A percentile compares a stretch with the other conserved stretches of the same genome.
These are phyloP conservation scores for Pygmarrhopalites habei DNA, from an alignment of 1,140 invertebrate genomes.

Conservation along the genomic window DNA sequence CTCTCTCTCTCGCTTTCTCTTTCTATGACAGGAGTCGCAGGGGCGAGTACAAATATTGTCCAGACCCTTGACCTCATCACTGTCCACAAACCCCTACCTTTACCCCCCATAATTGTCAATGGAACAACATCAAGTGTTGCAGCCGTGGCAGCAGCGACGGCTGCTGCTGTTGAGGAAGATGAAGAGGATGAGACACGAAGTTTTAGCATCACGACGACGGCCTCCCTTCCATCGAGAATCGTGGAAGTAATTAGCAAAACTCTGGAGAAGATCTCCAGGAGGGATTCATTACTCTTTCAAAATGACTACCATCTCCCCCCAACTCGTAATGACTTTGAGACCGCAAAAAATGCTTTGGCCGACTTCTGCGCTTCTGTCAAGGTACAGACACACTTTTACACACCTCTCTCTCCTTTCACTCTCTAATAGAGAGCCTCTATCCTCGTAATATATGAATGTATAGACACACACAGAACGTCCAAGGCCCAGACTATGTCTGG, in stretches of 20 bases:
- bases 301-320: conserved; percentile 27
- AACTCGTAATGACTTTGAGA: conserved; percentile 24
- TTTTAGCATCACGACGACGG: background rate
- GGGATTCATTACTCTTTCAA: conserved; percentile 31
- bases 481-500: too few species aligned
- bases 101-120: background rate
- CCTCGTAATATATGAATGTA: too few species aligned
- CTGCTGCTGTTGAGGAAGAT: background rate
- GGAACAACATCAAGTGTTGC: background rate
- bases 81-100: conserved; percentile 42
- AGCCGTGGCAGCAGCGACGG: background rate
- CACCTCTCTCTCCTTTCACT: too few species aligned
- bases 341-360: conserved; percentile 27
- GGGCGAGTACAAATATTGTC: conserved; percentile 56
- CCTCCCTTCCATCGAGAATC: conserved; percentile 3
- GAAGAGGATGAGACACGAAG: background rate
- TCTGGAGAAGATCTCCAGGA: conserved; percentile 12
- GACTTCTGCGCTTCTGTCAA: conserved; percentile 34
- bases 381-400: too few species aligned
- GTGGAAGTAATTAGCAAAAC: conserved; percentile 21
- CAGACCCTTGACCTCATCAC: conserved; percentile 55
- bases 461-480: too few species aligned
- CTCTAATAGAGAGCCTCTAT: too few species aligned
- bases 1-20: too few species aligned
- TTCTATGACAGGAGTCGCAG: too few species aligned